phyloP scores from a whole-genome alignment of 2,797 vertebrate species.

The Sphenodon punctatus region DNA sequence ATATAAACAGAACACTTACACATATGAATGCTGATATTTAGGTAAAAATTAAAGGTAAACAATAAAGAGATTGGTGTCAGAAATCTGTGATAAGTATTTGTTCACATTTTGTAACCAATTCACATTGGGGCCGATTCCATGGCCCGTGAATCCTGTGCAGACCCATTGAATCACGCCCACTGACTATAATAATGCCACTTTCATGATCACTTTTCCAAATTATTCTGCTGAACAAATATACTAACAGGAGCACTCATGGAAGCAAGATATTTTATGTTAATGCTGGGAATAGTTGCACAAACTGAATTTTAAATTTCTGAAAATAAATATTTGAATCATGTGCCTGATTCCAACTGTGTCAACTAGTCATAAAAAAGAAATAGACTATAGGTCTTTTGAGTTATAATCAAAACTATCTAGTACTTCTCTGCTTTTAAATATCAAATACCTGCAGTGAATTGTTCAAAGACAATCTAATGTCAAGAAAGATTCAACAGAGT shows the following conservation, averaged over 20 bases:
- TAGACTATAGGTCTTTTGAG: background rate
- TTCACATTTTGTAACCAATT: background rate
- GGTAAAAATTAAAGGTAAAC: background rate
- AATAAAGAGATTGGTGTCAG: background rate
- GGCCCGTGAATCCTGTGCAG: no score
- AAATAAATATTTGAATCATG: background rate
- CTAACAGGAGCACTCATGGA: background rate
- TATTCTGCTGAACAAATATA: constrained; percentile 2
- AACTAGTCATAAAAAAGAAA: background rate
- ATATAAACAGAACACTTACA: no score
- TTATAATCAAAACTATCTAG: background rate
- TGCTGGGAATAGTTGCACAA: constrained; percentile 2
- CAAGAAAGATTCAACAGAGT: no score
- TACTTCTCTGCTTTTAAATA: background rate
- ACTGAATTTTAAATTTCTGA: background rate
- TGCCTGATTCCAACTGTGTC: background rate
- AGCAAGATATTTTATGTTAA: background rate
- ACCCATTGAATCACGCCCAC: no score
- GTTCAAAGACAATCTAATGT: background rate
- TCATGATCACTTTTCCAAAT: background rate
- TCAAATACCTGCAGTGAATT: background rate
- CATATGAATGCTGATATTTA: background rate
- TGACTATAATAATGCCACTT: background rate
- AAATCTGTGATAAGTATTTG: background rate
- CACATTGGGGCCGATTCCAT: no score